phyloP scores from a whole-genome alignment of 2,888 invertebrate genomes.

The Crepidodera aurea region DNA sequence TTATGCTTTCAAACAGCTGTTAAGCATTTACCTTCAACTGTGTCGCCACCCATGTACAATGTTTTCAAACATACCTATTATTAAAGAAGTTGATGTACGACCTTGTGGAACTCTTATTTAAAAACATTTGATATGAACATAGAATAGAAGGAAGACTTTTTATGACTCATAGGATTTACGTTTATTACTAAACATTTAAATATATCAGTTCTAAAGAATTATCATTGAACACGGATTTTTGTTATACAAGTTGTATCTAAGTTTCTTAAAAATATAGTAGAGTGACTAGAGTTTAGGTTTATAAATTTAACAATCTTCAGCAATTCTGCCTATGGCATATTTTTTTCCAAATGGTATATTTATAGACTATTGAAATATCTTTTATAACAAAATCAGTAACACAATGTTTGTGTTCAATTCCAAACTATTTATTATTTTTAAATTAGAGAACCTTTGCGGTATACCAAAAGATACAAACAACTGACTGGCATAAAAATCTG shows the following conservation, averaged over 20 bases:
- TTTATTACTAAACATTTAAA: neutral
- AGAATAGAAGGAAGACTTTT: neutral
- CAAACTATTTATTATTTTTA: slow-evolving; percentile 1
- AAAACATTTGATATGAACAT: neutral
- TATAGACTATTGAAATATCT: too few relatives aligned
- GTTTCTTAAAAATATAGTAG: too few relatives aligned
- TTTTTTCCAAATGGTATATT: too few relatives aligned
- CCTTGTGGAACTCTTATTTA: slow-evolving; percentile 1
- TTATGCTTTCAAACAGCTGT: neutral
- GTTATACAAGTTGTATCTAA: too few relatives aligned
- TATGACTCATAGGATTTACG: slow-evolving; percentile 5
- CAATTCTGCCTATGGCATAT: too few relatives aligned
- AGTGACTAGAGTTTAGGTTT: too few relatives aligned
- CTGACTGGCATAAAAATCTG: neutral
- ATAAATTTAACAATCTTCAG: too few relatives aligned
- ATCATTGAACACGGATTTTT: too few relatives aligned
- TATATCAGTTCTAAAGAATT: neutral
- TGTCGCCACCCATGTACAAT: neutral
- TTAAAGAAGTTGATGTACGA: slow-evolving; percentile 8
- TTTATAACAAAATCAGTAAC: too few relatives aligned
- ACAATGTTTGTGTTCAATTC: too few relatives aligned
- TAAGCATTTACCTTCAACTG: slow-evolving; percentile 1
- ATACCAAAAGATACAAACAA: neutral
- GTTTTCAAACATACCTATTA: slow-evolving; percentile 6
- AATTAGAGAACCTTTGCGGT: neutral